Base-by-base conservation (phyloP, 2,888 invertebrate species). In the Eristalis arbustorum region DNA sequence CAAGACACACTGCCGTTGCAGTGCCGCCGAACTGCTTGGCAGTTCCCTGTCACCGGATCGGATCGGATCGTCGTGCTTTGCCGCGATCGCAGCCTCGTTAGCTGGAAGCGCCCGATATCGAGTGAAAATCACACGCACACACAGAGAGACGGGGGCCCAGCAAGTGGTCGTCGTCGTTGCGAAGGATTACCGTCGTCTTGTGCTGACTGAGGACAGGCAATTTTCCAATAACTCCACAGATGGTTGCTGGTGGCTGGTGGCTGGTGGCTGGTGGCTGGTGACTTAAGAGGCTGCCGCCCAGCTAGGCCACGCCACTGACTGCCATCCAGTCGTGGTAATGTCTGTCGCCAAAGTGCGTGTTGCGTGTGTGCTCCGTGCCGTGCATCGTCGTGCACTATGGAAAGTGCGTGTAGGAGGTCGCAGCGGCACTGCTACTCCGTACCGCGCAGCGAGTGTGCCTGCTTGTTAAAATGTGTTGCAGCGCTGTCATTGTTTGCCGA, bases 261-360 rank as follows among this genome's bases (percentile, higher is more conserved):
- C n/a, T n/a, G n/a, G n/a, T n/a, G n/a, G n/a, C 34, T 63, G 63
- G 62, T 63, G 63, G 18, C 34, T 28, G n/a, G 25, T 49, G 61
- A 49, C 80, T 69, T 80, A 56, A 75, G 72, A 83, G 69, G 69
- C 77, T 13, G 67, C 81, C 77, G 78, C 77, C 69, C 13, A 61
- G 49, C 42, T 42, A 42, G 42, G 42, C 49, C 49, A 49, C n/a
- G 23, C 66, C 25, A n/a, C n/a, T 4, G 73, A 74, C 57, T 57
- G 25, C 25, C 25, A 25, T 25, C 25, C 63, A 77, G 78, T 72
- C 34, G 28, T 69, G 78, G 78, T 56, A 75, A 1, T 49, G 18
- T 49, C 72, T 87, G 87, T 87, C 87, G 82, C 87, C 78, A 82
- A 79, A 82, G 75, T 87, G 87, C 87, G 87, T 87, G 87, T 82